Percentiles rank a stretch among this genome's conserved stretches.
phyloP scores from a whole-genome alignment of 2,797 vertebrate genomes.

The Helostoma temminkii region DNA sequence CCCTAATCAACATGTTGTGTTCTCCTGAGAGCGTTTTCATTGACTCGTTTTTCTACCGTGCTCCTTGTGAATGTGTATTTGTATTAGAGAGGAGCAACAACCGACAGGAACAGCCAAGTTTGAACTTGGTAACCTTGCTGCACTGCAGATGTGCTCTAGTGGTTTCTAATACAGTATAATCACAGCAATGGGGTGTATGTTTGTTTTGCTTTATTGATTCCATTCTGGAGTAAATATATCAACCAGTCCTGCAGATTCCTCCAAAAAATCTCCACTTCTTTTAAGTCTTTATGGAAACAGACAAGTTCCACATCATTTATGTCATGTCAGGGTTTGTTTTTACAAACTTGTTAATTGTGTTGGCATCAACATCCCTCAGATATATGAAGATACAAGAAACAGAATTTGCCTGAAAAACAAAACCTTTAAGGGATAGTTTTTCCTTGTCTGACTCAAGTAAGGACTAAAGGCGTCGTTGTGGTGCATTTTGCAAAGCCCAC shows the following conservation, averaged over 20 bases:
- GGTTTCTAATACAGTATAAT: conserved; percentile 53
- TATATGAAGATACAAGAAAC: no score
- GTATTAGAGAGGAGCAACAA: conserved; percentile 8
- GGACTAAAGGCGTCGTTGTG: no score
- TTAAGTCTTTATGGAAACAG: conserved; percentile 3
- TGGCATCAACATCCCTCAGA: not conserved
- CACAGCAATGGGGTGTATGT: conserved; percentile 34
- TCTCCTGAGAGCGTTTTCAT: conserved; percentile 57
- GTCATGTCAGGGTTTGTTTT: conserved; percentile 1
- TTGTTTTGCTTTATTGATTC: conserved; percentile 63
- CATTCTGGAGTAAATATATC: conserved; percentile 41
- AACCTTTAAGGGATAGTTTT: no score
- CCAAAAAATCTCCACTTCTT: conserved; percentile 18
- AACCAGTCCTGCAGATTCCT: conserved; percentile 17
- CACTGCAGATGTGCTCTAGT: conserved; percentile 59
- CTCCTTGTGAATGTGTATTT: conserved; percentile 14
- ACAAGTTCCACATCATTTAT: not conserved
- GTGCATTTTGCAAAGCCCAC: no score
- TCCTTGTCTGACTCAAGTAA: no score
- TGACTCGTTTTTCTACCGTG: conserved; percentile 44
- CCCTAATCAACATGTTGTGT: conserved; percentile 34
- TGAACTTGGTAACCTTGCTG: conserved; percentile 65
- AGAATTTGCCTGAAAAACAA: no score
- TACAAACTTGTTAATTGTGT: not conserved
- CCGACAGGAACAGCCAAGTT: conserved; percentile 44